Evolutionary conservation across 2,888 invertebrate species (phyloP), one percentile per base, ranked within the genome.

Genomic region (Uropetala carovei): DNA sequence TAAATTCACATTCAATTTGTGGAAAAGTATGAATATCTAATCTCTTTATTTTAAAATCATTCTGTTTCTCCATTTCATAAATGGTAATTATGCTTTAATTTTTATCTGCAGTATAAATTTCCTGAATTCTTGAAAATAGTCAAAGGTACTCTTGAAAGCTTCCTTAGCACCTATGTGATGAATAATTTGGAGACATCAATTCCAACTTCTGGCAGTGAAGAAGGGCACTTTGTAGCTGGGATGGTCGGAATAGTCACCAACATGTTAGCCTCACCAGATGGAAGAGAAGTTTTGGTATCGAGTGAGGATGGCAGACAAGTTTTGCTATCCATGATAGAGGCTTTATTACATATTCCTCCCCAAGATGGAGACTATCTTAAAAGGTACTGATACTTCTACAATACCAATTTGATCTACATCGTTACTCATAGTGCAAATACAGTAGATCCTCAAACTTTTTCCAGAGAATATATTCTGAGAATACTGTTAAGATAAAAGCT

Each of bases 201-300:
- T 13, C 89, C 89, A n/a, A 43, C 8, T 18, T 64, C 89, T 18
- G 64, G 89, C n/a, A 89, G 64, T 64, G 89, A 89, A 68, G 89
- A 89, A 56, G 89, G 89, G 16, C 89, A 89, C 89, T 89, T 89
- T 89, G 89, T 89, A 43, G 89, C 89, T 22, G 89, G 89, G 18
- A 89, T 89, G 89, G 27, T 89, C 9, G 89, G 89, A 13, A 89
- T 43, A 8, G 64, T 89, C 16, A 64, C 89, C 10, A 89, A 89
- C 56, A 89, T 89, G 89, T 64, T 64, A 43, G 89, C 89, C 59
- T n/a, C 89, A 43, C 64, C 64, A 43, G 60, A 64, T 11, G 89
- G 89, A 11, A 64, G 89, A 27, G 89, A 89, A 64, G 18, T 59
- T 43, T 43, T 89, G 68, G 8, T 89, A 43, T 10, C 30, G n/a